Percentiles rank a stretch among this genome's conserved stretches.
phyloP scores from a whole-genome alignment of 2,888 invertebrate genomes.

The Protophormia terraenovae region DNA sequence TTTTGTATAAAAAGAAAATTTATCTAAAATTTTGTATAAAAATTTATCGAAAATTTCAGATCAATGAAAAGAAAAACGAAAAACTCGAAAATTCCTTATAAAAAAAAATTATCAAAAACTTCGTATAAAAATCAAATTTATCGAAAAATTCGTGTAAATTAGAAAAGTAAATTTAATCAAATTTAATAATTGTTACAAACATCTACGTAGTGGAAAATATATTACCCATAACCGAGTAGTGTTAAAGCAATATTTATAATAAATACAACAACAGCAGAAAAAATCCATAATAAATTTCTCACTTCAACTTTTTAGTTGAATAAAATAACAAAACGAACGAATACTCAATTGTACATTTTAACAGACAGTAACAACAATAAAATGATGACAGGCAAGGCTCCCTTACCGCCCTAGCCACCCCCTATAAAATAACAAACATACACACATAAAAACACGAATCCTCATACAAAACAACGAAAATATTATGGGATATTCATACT shows the following conservation, averaged over 20 bases:
- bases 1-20: too few relatives aligned
- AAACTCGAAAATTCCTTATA: too few relatives aligned
- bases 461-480: neutral
- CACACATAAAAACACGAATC: neutral
- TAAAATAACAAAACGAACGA: conserved; percentile 6
- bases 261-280: neutral
- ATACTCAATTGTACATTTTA: conserved; percentile 10
- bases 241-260: neutral
- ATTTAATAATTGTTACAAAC: too few relatives aligned
- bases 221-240: neutral
- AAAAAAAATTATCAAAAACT: neutral
- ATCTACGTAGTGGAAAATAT: too few relatives aligned
- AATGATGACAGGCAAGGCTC: conserved; percentile 38
- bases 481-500: neutral
- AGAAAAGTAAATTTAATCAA: too few relatives aligned
- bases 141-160: too few relatives aligned
- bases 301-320: conserved; percentile 11
- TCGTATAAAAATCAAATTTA: too few relatives aligned
- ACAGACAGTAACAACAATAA: conserved; percentile 30
- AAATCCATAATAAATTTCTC: conserved; percentile 35
- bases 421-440: neutral
- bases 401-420: neutral
- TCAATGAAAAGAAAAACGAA: too few relatives aligned
- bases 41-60: too few relatives aligned
- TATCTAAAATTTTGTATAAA: neutral